A percentile compares a stretch with the other conserved stretches of the same genome.
These are phyloP conservation scores for Naso thynnoides DNA, from an alignment of 2,797 vertebrate species.

Conservation along the genomic window DNA sequence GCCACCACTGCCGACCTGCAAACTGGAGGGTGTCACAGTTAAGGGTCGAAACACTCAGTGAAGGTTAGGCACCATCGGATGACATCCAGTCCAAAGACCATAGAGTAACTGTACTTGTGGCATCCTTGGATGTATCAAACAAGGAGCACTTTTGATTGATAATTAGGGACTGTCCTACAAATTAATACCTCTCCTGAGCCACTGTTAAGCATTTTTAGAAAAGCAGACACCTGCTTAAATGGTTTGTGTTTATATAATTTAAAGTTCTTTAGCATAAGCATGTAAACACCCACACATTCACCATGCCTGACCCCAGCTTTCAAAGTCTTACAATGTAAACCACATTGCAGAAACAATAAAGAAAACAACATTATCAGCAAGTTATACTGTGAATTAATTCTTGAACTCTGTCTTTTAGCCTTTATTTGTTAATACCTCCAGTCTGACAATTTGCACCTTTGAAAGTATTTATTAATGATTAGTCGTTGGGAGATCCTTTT, in stretches of 20 bases:
- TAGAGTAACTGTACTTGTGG: no score
- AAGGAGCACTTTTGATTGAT: conserved; percentile 26
- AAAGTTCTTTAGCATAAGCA: no score
- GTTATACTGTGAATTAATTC: neutral
- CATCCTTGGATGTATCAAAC: no score
- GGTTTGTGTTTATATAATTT: conserved; percentile 1
- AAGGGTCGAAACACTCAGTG: no score
- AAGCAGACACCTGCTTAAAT: conserved; percentile 3
- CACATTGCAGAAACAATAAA: neutral
- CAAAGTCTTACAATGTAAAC: neutral
- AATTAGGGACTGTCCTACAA: conserved; percentile 35
- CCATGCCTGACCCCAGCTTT: neutral
- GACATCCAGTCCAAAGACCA: no score
- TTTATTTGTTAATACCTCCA: neutral
- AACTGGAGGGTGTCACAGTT: no score
- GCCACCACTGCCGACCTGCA: no score
- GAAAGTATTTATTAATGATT: neutral
- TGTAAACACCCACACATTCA: neutral
- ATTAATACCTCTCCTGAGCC: conserved; percentile 23
- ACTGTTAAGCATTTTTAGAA: neutral
- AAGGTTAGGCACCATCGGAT: no score
- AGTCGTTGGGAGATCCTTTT: no score
- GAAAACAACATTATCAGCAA: neutral
- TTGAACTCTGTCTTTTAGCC: neutral
- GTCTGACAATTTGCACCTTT: neutral